Evolutionary conservation across 2,888 invertebrate species (phyloP).

Genomic region (Sisyra terminalis): DNA sequence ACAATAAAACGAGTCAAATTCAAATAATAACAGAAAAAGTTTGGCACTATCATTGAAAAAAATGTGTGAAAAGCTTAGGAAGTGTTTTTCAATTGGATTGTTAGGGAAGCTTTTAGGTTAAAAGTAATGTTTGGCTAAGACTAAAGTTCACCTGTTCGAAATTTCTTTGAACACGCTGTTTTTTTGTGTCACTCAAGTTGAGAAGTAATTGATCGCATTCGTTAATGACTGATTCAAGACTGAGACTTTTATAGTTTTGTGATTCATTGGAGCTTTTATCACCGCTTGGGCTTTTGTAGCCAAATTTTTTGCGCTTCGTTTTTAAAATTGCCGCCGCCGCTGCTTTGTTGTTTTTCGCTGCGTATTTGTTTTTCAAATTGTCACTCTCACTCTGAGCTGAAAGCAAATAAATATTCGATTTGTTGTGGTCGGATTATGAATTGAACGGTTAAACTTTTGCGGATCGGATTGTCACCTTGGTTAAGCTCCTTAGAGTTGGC

Average conservation of each 20-base stretch:
- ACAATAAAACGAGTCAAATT: no score
- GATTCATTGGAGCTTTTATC: constrained; percentile 2
- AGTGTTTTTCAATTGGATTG: no score
- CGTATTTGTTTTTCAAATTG: not conserved
- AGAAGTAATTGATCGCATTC: constrained; percentile 9
- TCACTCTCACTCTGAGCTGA: not conserved
- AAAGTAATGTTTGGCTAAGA: no score
- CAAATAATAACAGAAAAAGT: no score
- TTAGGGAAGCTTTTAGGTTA: no score
- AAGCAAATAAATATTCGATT: no score
- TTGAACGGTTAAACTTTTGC: no score
- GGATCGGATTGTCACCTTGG: not conserved
- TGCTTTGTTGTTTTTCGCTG: not conserved
- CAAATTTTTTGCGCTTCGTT: constrained; percentile 3
- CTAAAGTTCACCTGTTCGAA: constrained; percentile 10
- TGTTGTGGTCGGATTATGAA: no score
- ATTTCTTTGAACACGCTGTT: constrained; percentile 6
- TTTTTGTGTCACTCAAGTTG: constrained; percentile 8
- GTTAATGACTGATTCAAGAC: constrained; percentile 7
- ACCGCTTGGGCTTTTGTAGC: constrained; percentile 1
- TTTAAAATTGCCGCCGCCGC: not conserved
- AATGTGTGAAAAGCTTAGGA: no score
- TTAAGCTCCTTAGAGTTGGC: no score
- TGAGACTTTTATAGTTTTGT: constrained; percentile 5
- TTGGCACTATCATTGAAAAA: no score